A percentile compares a stretch with the other conserved stretches of the same genome.
Evolutionary conservation across 2,888 invertebrate species (phyloP).

Genomic region (Lepidochrysops patricia): DNA sequence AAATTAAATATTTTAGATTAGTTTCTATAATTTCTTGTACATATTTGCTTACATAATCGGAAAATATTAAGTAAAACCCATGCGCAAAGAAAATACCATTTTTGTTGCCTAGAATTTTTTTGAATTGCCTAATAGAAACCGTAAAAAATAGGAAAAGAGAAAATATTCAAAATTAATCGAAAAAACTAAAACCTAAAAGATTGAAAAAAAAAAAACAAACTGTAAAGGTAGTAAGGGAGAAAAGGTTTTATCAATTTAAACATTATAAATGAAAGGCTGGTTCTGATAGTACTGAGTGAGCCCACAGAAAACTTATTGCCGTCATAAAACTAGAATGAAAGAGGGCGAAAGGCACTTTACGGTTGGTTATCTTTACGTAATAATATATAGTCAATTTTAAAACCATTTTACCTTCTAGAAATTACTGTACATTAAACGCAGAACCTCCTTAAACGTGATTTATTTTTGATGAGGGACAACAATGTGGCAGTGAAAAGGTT

Average conservation of each 20-base stretch:
- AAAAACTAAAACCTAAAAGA: too few relatives aligned
- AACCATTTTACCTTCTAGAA: constrained; percentile 6
- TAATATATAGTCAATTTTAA: constrained; percentile 3
- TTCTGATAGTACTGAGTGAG: not conserved
- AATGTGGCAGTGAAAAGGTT: constrained; percentile 26
- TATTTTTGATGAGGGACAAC: constrained; percentile 25
- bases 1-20: too few relatives aligned
- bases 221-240: not conserved
- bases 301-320: constrained; percentile 1
- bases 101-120: too few relatives aligned
- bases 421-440: constrained; percentile 13
- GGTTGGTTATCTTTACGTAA: not conserved
- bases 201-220: too few relatives aligned
- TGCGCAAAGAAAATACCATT: too few relatives aligned
- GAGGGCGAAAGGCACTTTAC: not conserved
- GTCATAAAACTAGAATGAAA: not conserved
- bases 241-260: not conserved
- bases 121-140: too few relatives aligned
- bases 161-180: too few relatives aligned
- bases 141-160: too few relatives aligned
- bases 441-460: constrained; percentile 22
- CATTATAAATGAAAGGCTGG: not conserved
- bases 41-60: too few relatives aligned
- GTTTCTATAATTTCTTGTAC: too few relatives aligned
- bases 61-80: too few relatives aligned